Evolutionary conservation across 1,140 invertebrate genomes (phyloP).

Genomic region (Drosophila sechellia): DNA sequence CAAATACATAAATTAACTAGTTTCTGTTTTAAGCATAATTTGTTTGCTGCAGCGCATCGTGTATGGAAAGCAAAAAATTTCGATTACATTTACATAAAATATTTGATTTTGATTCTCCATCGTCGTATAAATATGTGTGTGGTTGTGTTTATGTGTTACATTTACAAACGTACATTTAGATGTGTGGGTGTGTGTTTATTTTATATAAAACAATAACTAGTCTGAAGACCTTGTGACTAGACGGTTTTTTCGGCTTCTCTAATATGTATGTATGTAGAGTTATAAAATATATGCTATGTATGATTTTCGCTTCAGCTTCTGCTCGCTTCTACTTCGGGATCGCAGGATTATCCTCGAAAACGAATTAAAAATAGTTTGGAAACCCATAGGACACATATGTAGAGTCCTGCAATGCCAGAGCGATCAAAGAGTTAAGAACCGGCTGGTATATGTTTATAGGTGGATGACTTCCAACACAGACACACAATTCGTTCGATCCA

Average conservation of each 20-base stretch:
- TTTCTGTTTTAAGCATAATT: slow-evolving; percentile 55
- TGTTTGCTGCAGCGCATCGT: slow-evolving; percentile 33
- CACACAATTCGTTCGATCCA: slow-evolving; percentile 62
- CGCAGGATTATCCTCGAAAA: slow-evolving; percentile 9
- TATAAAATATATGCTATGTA: slow-evolving; percentile 45
- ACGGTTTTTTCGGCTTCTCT: slow-evolving; percentile 71
- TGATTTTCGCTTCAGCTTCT: slow-evolving; percentile 16
- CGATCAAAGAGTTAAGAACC: slow-evolving; percentile 27
- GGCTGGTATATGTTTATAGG: slow-evolving; percentile 13
- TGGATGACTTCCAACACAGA: slow-evolving; percentile 46
- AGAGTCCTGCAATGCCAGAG: slow-evolving; percentile 1
- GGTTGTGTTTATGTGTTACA: slow-evolving; percentile 44
- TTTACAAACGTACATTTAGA: slow-evolving; percentile 55
- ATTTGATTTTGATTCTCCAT: slow-evolving; percentile 47
- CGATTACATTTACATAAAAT: slow-evolving; percentile 47
- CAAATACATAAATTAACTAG: slow-evolving; percentile 62
- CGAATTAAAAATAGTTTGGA: slow-evolving; percentile 4
- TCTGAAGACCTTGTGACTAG: slow-evolving; percentile 83
- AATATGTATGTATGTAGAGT: slow-evolving; percentile 48
- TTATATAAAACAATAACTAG: slow-evolving; percentile 82
- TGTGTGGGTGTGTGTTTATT: slow-evolving; percentile 52
- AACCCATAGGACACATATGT: slow-evolving; percentile 4
- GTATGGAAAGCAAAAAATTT: slow-evolving; percentile 50
- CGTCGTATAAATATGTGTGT: slow-evolving; percentile 49
- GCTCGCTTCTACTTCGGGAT: slow-evolving; percentile 16